A percentile compares a stretch with the other conserved stretches of the same genome.
Evolutionary conservation across 2,888 invertebrate genomes (phyloP).

Genomic region (Pyrocoelia pectoralis): DNA sequence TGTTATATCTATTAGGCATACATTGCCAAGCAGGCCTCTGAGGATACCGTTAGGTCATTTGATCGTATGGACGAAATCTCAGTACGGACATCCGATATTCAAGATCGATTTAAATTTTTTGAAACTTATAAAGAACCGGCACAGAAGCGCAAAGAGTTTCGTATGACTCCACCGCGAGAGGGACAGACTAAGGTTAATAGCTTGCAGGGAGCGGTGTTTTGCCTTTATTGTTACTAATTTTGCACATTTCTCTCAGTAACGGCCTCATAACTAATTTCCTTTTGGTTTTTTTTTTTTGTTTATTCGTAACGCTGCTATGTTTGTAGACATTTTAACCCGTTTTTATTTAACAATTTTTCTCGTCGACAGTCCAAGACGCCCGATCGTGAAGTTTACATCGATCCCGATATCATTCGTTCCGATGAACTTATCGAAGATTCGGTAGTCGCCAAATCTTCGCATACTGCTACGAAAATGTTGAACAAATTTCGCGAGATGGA

Average conservation of each 20-base stretch:
- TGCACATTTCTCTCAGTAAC: conserved; percentile 9
- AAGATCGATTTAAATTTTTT: conserved; percentile 89
- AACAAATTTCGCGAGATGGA: conserved; percentile 90
- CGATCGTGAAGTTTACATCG: conserved; percentile 76
- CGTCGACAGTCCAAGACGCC: conserved; percentile 67
- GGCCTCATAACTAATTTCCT: conserved; percentile 2
- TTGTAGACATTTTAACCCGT: background rate
- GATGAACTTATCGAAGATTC: conserved; percentile 66
- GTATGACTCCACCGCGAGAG: conserved; percentile 89
- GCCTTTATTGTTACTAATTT: conserved; percentile 21
- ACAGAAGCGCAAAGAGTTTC: conserved; percentile 75
- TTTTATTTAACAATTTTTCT: background rate
- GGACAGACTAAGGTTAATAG: conserved; percentile 70
- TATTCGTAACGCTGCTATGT: background rate
- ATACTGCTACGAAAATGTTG: conserved; percentile 87
- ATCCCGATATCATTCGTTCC: conserved; percentile 74
- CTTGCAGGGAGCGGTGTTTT: conserved; percentile 22
- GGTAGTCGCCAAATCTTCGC: conserved; percentile 64
- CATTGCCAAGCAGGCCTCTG: conserved; percentile 64
- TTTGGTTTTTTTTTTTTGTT: background rate
- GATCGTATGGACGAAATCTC: conserved; percentile 79
- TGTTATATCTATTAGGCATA: conserved; percentile 46
- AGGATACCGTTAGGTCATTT: conserved; percentile 78
- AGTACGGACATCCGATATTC: conserved; percentile 83
- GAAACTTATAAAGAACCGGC: conserved; percentile 83